Evolutionary conservation across 2,888 invertebrate genomes (phyloP), one percentile per base, ranked within the genome.

Genomic region (Drosophila pseudotakahashii): DNA sequence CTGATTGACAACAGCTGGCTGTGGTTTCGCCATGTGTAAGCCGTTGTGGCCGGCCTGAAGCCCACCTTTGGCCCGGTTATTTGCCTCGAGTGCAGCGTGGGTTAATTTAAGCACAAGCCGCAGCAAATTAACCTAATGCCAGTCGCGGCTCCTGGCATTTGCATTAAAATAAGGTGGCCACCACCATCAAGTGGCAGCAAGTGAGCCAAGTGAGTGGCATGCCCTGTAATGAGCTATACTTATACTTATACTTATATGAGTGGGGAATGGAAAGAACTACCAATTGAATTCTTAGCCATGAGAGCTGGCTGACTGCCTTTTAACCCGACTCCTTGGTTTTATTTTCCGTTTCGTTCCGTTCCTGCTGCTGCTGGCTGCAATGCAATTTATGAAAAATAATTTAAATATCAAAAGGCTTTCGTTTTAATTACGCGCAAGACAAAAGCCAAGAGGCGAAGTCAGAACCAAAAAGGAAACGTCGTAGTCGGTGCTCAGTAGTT

Each of bases 331-430:
- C 57, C 37, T 23, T 66, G 55, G 47, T 41, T 48, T 26, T 26
- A 26, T 26, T 26, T 26, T 16, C 9, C 7, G 2, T 32, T n/a
- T 44, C 44, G 37, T 32, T 26, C 30, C 42, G n/a, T n/a, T 19
- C 45, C 23, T 67, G 62, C 42, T 74, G 69, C 52, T 75, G 60
- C 71, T 68, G 73, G 73, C 61, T 67, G 79, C 82, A 81, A 89
- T 88, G 84, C 84, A 85, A 85, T 89, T 85, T 85, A 89, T 85
- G 88, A 88, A 85, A 85, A 89, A 84, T 88, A 85, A 85, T 85
- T 85, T 88, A 88, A 85, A 85, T 85, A 85, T 89, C 84, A 85
- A 85, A 85, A 89, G 89, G 89, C 89, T 85, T 85, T 88, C 89
- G 82, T 85, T 85, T 85, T 85, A 85, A 85, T 85, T 85, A 85